These are phyloP conservation scores for Drosophila pandora DNA, from an alignment of 1,140 invertebrate genomes.

Conservation along the genomic window DNA sequence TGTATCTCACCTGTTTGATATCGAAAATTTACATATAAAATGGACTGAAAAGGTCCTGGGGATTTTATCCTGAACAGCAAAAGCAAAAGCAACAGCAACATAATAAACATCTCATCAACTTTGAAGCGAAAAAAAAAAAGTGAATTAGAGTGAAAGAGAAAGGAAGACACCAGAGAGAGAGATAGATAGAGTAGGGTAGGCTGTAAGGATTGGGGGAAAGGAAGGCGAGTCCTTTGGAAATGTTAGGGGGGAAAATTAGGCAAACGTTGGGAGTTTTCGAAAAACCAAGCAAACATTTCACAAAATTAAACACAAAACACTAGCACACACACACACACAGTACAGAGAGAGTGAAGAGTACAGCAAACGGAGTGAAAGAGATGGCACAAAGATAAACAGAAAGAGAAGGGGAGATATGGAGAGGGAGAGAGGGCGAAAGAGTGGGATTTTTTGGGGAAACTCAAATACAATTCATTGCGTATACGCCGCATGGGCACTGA, in stretches of 20 bases:
- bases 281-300: constrained; percentile 58
- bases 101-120: constrained; percentile 76
- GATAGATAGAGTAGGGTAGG: not conserved
- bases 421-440: not conserved
- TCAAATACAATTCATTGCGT: constrained; percentile 24
- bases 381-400: constrained; percentile 14
- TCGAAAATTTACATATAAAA: constrained; percentile 67
- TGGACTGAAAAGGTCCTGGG: constrained; percentile 20
- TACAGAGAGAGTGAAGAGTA: not conserved
- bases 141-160: constrained; percentile 2
- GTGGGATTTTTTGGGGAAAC: not conserved
- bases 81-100: constrained; percentile 42
- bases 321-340: not conserved
- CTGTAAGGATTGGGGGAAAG: not conserved
- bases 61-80: constrained; percentile 3
- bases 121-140: constrained; percentile 29
- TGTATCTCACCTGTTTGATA: constrained; percentile 55
- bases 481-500: constrained; percentile 1
- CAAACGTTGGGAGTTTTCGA: constrained; percentile 47
- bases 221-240: not conserved
- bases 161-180: not conserved
- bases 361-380: constrained; percentile 9
- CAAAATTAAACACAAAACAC: constrained; percentile 60
- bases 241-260: constrained; percentile 46
- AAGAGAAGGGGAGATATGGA: not conserved